phyloP scores from a whole-genome alignment of 2,797 vertebrate species.

The Poeciliopsis infans region DNA sequence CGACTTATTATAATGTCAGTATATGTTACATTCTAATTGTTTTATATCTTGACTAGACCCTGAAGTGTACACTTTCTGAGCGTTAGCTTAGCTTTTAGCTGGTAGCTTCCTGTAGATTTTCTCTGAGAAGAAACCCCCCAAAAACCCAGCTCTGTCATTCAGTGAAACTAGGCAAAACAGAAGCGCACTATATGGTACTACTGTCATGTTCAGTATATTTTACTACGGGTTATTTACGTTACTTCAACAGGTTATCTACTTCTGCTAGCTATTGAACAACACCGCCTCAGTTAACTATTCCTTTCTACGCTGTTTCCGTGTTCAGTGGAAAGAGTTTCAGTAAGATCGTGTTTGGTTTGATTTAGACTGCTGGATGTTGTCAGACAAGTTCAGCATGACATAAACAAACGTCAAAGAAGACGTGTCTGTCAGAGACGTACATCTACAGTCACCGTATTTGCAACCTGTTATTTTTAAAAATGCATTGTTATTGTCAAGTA shows the following conservation, averaged over 20 bases:
- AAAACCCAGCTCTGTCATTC: neutral
- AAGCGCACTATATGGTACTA: neutral
- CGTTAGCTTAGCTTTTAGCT: conserved; percentile 29
- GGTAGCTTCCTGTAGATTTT: conserved; percentile 19
- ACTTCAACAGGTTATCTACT: neutral
- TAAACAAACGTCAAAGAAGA: neutral
- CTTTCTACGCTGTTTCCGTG: neutral
- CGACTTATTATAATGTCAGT: neutral
- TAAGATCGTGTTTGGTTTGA: neutral
- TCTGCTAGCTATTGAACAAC: neutral
- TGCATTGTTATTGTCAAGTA: neutral
- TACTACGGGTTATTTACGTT: neutral
- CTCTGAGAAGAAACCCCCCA: neutral
- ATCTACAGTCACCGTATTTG: neutral
- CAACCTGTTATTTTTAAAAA: neutral
- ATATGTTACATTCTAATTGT: neutral
- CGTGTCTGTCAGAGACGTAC: neutral
- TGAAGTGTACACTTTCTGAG: neutral
- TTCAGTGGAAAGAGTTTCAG: neutral
- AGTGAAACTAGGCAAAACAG: neutral
- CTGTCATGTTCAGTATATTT: neutral
- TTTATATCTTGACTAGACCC: neutral
- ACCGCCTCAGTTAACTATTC: neutral
- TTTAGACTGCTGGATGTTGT: neutral
- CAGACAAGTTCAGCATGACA: neutral